These are phyloP conservation scores for Ditula angustiorana DNA, from an alignment of 2,888 invertebrate genomes.

Conservation along the genomic window DNA sequence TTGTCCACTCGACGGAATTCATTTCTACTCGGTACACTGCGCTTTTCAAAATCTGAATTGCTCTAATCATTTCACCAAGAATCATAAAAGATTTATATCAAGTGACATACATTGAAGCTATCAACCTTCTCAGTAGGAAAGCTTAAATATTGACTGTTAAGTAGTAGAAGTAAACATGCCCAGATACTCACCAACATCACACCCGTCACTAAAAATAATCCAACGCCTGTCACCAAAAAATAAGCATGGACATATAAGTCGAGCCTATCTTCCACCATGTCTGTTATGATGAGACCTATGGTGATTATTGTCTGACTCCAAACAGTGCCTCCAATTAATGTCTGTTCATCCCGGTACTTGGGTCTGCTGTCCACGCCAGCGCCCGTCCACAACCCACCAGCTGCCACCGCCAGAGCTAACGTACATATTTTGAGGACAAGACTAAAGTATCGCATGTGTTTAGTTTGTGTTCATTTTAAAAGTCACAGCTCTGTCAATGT, in stretches of 20 bases:
- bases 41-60: too few species aligned
- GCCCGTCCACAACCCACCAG: slow-evolving; percentile 64
- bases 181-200: slow-evolving; percentile 53
- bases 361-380: slow-evolving; percentile 58
- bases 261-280: slow-evolving; percentile 54
- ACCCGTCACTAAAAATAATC: slow-evolving; percentile 57
- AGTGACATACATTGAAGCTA: too few species aligned
- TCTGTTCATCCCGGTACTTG: slow-evolving; percentile 66
- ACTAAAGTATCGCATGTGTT: slow-evolving; percentile 42
- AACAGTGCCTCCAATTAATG: slow-evolving; percentile 67
- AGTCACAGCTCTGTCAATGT: not conserved
- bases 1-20: too few species aligned
- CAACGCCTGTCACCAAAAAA: slow-evolving; percentile 57
- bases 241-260: slow-evolving; percentile 57
- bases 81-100: too few species aligned
- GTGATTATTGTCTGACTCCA: slow-evolving; percentile 74
- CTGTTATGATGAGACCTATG: slow-evolving; percentile 64
- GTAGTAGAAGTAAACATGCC: too few species aligned
- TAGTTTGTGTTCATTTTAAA: not conserved
- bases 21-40: too few species aligned
- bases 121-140: too few species aligned
- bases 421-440: slow-evolving; percentile 56
- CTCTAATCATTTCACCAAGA: too few species aligned
- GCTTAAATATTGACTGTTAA: too few species aligned
- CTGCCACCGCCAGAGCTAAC: slow-evolving; percentile 56